Evolutionary conservation across 2,888 invertebrate species (phyloP), one percentile per base, ranked within the genome.

Genomic region (Coremacera marginata): DNA sequence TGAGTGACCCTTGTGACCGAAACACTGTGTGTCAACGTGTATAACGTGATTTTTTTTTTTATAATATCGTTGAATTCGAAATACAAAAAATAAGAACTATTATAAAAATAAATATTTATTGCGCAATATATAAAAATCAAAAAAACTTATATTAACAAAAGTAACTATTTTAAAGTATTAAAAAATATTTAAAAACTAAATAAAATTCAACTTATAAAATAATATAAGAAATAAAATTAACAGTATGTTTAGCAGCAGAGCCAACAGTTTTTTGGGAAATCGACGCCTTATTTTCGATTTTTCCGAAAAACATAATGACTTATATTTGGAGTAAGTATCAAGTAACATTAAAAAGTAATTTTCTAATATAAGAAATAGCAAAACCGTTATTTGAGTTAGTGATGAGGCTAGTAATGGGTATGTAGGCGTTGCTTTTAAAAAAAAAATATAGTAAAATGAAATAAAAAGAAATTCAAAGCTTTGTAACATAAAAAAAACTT

Each of bases 251-350:
- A 84, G 82, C 81, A 84, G 81, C 78, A 83, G 83, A 81, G 79
- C 86, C 78, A 83, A 85, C 65, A 81, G 82, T 71, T 89, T 88
- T 84, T 80, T 88, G 81, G 88, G 88, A 76, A 89, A 87, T 83
- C 88, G 87, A 73, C 86, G 86, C 73, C 85, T 88, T 81, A 88
- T 89, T 81, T 89, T 89, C 77, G 89, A 89, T 84, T 89, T 88
- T 79, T 85, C 87, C 14, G 87, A 86, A 52, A 89, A 89, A 76
- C 83, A 82, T 73, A 83, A 81, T 70, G 88, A 87, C 79, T 80
- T 88, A 70, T 89, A 86, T 79, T 80, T 88, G 74, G 88, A 88
- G 89, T 89, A 82, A 89, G 89, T 88, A n/a, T n/a, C n/a, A n/a
- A 80, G 19, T 52, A n/a, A n/a, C n/a, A n/a, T n/a, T n/a, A n/a